These are phyloP conservation scores for Dasysyrphus albostriatus DNA, from an alignment of 2,888 invertebrate genomes.

Conservation along the genomic window DNA sequence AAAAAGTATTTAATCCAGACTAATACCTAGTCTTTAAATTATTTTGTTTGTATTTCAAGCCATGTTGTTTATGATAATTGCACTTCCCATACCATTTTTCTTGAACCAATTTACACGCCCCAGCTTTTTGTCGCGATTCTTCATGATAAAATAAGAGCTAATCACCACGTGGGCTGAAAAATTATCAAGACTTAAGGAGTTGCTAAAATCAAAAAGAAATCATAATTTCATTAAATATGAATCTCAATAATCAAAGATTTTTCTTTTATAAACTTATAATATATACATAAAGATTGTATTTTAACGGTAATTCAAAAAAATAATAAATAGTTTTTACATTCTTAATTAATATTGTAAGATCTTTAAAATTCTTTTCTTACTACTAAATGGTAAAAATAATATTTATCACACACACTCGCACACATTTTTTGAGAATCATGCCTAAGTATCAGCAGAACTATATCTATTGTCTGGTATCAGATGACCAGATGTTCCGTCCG, in stretches of 20 bases:
- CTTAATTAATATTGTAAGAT: neutral
- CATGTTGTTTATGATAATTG: no score
- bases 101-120: no score
- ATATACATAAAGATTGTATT: neutral
- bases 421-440: slow-evolving; percentile 49
- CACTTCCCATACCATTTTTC: no score
- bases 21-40: no score
- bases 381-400: slow-evolving; percentile 15
- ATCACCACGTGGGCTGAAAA: no score
- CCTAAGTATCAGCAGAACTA: slow-evolving; percentile 56
- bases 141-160: no score
- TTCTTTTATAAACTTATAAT: neutral
- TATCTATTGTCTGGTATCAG: slow-evolving; percentile 79
- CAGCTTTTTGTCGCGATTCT: no score
- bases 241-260: neutral
- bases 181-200: no score
- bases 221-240: neutral
- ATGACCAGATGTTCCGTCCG: slow-evolving; percentile 82
- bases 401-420: slow-evolving; percentile 41
- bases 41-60: no score
- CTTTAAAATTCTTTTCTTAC: neutral
- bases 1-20: no score
- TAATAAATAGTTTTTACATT: slow-evolving; percentile 15
- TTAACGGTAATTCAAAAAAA: slow-evolving; percentile 6
- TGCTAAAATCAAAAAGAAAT: no score